A percentile compares a stretch with the other conserved stretches of the same genome.
Conservation (phyloP, 2,888 invertebrate genomes). For the Euproctis similis region DNA sequence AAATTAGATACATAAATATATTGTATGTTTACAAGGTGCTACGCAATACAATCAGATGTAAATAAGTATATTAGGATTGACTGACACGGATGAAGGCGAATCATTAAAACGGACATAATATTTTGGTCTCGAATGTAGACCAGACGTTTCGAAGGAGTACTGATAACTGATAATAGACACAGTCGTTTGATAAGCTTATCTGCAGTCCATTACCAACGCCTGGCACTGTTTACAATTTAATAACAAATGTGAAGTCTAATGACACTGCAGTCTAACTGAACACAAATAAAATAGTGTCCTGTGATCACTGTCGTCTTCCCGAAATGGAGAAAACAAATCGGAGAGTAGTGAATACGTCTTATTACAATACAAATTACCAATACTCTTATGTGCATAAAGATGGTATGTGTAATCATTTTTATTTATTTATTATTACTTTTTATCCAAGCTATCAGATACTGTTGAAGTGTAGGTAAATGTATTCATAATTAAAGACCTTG, state of each 20-base stretch:
- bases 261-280: constrained; percentile 5
- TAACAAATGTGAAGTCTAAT: constrained; percentile 4
- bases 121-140: constrained; percentile 3
- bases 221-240: constrained; percentile 16
- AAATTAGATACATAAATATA: too few relatives aligned
- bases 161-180: constrained; percentile 22
- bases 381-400: constrained; percentile 51
- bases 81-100: too few relatives aligned
- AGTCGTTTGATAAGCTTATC: constrained; percentile 23
- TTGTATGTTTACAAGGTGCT: too few relatives aligned
- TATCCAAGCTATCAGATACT: neutral
- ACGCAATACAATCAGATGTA: too few relatives aligned
- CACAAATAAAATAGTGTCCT: neutral
- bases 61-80: too few relatives aligned
- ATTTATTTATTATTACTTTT: neutral
- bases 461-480: neutral
- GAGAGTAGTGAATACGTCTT: constrained; percentile 42
- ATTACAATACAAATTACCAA: constrained; percentile 56
- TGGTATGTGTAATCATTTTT: constrained; percentile 36
- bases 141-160: constrained; percentile 10
- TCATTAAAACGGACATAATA: too few relatives aligned
- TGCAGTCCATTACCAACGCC: constrained; percentile 23
- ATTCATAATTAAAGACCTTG: neutral
- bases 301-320: neutral
- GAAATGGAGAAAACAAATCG: constrained; percentile 38